Base-by-base conservation (phyloP, 2,113 vertebrate species). In the Melanocharis versteri region DNA sequence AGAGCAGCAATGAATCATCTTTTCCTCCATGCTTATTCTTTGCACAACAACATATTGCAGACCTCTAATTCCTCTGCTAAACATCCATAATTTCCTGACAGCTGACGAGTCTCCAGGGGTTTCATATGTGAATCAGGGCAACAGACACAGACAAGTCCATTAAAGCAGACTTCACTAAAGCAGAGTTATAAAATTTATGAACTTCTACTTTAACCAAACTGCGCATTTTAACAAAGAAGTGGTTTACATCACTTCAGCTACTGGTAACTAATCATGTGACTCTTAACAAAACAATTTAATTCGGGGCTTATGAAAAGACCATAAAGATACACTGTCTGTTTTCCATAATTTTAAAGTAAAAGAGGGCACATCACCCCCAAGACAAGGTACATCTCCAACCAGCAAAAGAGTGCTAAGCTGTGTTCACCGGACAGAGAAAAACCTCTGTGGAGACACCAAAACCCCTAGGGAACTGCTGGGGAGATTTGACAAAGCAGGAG, bases 331-430 rank as follows among this genome's bases (percentile, higher is more conserved):
- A 33, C 12, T 30, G 15, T 10, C 17, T 45, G n/a, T 28, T n/a
- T 18, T 13, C 5, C 19, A 26, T 5, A 24, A 15, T 15, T 73
- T 57, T 78, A 15, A 62, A 79, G 35, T 15, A 13, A 51, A 87
- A 62, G 33, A 57, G 7, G 8, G 6, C 27, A 72, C 22, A 44
- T 56, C 31, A 42, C 4, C 6, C 6, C 20, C 26, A 27, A 50
- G 4, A 47, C 2, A 1, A 15, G 8, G 7, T 0, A 1, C 0
- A 4, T 18, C 26, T 66, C 37, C 13, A 5, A 13, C 16, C 0
- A 2, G n/a, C 15, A 73, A 51, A 15, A 85, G 19, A 1, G 10
- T 40, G 15, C 54, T 42, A 47, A 61, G 7, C 37, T 65, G 9
- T 9, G 4, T 27, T 42, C 4, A 3, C 40, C 60, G 33, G 39